phyloP scores from a whole-genome alignment of 2,113 vertebrate genomes.

The Bucco capensis region DNA sequence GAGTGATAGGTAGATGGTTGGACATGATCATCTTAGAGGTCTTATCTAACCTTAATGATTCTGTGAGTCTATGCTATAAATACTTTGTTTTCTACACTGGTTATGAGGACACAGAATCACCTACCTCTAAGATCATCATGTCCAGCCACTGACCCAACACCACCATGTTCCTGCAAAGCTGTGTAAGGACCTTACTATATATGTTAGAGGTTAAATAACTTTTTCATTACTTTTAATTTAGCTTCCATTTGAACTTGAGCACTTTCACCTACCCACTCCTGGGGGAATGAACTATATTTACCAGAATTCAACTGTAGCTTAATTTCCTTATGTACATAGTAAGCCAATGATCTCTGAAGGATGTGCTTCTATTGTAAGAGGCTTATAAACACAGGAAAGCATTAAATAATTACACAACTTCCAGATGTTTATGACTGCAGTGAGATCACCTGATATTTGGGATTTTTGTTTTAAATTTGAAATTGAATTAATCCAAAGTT shows the following conservation, averaged over 20 bases:
- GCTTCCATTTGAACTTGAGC: conserved; percentile 10
- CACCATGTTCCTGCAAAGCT: not conserved
- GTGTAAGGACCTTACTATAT: not conserved
- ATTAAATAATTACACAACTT: conserved; percentile 28
- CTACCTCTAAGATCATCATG: no score
- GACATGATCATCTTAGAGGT: no score
- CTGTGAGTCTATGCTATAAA: no score
- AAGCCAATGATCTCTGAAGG: conserved; percentile 32
- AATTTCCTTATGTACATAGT: conserved; percentile 30
- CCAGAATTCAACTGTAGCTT: conserved; percentile 20
- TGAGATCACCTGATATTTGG: not conserved
- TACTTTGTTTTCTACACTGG: not conserved
- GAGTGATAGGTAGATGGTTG: no score
- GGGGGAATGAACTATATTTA: conserved; percentile 36
- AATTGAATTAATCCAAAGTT: not conserved
- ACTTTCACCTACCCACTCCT: not conserved
- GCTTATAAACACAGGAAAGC: conserved; percentile 7
- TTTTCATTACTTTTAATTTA: not conserved
- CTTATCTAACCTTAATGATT: no score
- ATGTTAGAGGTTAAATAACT: not conserved
- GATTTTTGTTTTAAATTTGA: not conserved
- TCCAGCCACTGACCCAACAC: no score
- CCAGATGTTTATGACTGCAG: conserved; percentile 1
- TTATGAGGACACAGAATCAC: no score
- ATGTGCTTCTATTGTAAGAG: conserved; percentile 10